Base-by-base conservation (phyloP, 2,797 vertebrate species). In the Vespertilio murinus region DNA sequence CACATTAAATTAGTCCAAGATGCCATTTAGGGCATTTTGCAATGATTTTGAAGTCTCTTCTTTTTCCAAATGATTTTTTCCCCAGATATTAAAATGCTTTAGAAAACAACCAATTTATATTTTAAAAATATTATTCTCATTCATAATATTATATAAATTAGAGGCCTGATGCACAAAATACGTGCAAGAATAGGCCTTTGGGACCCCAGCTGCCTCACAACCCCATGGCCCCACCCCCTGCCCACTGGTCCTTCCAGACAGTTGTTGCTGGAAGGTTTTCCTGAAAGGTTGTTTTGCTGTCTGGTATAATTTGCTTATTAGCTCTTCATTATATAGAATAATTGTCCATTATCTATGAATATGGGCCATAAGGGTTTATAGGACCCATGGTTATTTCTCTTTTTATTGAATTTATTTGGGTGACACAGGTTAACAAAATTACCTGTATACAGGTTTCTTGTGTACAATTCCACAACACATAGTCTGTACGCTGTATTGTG, bases 71-170 rank as follows among this genome's bases (percentile, higher is more conserved):
- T 81, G 54, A 25, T 78, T 22, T 54, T 54, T 93, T 54, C 91
- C 92, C 70, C 78, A 47, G 71, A 74, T 91, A 88, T n/a, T 77
- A 81, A 87, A 90, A 52, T 93, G 45, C 69, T 81, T 94, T 94
- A 79, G 28, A 93, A 94, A 64, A 85, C 40, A 93, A 91, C n/a
- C 6, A 65, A 64, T 74, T 91, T 82, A 81, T 11, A 64, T 94
- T 61, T 93, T 85, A 47, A 69, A 59, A 61, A 14, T 47, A 61
- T 85, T 94, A 65, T 92, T 94, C 38, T 83, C 33, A 84, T 4
- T 81, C n/a, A 45, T 49, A 56, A 70, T 79, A 74, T 59, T 69
- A 42, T 69, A 70, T 67, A 73, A 81, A 38, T 22, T 54, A 54
- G 22, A 54, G 52, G 22, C 8, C 22, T 54, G 52, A 23, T 54